Percentiles rank a stretch among this genome's conserved stretches.
Conservation (phyloP, 2,888 invertebrate species). For the Gymnosoma rotundatum region DNA sequence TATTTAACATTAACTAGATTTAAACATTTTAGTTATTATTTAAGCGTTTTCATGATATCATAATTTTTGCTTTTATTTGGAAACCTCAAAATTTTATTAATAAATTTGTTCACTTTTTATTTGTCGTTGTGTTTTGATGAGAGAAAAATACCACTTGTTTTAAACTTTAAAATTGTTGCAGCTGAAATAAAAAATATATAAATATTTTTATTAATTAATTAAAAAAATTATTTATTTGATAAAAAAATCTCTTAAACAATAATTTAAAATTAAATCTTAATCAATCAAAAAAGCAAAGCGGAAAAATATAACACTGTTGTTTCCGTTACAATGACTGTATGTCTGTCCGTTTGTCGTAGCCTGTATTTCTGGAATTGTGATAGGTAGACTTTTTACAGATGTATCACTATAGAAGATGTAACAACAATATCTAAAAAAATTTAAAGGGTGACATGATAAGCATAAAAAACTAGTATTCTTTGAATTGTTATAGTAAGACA, state of each 20-base stretch:
- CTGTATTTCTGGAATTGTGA: too few species aligned
- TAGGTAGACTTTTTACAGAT: too few species aligned
- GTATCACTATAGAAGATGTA: too few species aligned
- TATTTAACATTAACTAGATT: neutral
- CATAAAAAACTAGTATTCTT: too few species aligned
- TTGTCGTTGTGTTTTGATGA: conserved; percentile 38
- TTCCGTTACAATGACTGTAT: too few species aligned
- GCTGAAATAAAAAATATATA: conserved; percentile 29
- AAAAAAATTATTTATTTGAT: neutral
- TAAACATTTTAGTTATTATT: neutral
- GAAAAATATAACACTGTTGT: too few species aligned
- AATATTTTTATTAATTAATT: neutral
- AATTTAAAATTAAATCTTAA: too few species aligned
- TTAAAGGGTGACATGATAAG: too few species aligned
- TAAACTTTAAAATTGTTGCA: neutral
- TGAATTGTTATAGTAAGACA: too few species aligned
- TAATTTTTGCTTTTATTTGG: conserved; percentile 15
- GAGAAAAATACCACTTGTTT: neutral
- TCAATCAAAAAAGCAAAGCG: too few species aligned
- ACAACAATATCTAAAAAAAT: too few species aligned
- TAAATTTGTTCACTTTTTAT: conserved; percentile 30
- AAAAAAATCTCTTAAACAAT: neutral
- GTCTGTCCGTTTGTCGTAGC: too few species aligned
- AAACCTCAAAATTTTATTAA: conserved; percentile 40
- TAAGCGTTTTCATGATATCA: neutral